These are phyloP conservation scores for Hydrotaea diabolus DNA, from an alignment of 2,888 invertebrate genomes.

Conservation along the genomic window DNA sequence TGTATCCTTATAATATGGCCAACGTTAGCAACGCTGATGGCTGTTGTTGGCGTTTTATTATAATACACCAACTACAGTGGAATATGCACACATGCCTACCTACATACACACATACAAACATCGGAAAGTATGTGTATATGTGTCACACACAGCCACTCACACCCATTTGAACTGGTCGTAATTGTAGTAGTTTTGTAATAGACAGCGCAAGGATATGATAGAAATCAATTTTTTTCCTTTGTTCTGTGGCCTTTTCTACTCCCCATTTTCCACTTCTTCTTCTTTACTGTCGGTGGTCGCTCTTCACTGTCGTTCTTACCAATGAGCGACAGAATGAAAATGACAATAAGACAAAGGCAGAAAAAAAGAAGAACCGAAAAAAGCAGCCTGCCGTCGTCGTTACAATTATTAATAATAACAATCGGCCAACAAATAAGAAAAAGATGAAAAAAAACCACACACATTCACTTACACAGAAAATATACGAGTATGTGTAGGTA, in stretches of 20 bases:
- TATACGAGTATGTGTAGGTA: background rate
- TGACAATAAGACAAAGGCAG: too few species aligned
- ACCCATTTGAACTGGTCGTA: background rate
- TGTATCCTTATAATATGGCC: background rate
- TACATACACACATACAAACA: background rate
- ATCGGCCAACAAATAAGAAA: background rate
- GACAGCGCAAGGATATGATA: slow-evolving; percentile 28
- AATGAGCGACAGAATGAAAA: background rate
- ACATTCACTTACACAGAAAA: too few species aligned
- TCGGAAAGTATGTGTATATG: background rate
- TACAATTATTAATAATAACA: slow-evolving; percentile 30
- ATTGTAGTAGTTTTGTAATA: slow-evolving; percentile 24
- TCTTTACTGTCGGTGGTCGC: too few species aligned
- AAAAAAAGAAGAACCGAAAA: background rate
- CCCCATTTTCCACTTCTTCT: background rate
- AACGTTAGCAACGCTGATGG: background rate
- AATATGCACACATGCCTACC: background rate
- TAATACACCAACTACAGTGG: background rate
- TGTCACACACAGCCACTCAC: too few species aligned
- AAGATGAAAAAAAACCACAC: too few species aligned
- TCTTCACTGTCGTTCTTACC: background rate
- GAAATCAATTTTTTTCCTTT: slow-evolving; percentile 36
- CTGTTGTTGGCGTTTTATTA: background rate
- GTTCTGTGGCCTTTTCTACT: background rate
- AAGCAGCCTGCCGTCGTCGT: background rate